Conservation (phyloP, 1,140 invertebrate species). For the Plectus sambesii region DNA sequence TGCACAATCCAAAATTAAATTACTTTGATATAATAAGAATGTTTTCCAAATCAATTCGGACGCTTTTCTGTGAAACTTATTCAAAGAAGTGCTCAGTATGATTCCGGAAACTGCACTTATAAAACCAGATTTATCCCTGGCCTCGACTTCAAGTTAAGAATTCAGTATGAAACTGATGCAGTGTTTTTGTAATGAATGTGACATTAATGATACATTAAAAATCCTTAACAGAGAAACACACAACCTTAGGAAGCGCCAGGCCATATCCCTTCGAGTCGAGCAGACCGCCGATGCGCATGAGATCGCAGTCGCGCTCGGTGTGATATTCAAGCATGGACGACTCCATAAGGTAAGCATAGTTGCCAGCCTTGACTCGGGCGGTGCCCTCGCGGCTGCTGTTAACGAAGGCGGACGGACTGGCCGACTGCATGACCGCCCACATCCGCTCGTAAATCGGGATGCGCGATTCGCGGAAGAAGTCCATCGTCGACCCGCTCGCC, state of each 20-base stretch:
- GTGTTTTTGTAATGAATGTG: too few relatives aligned
- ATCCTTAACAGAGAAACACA: too few relatives aligned
- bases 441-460: conserved; percentile 63
- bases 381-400: conserved; percentile 69
- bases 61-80: too few relatives aligned
- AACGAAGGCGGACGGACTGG: conserved; percentile 65
- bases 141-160: too few relatives aligned
- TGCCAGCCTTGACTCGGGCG: conserved; percentile 56
- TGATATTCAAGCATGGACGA: conserved; percentile 67
- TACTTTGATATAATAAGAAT: too few relatives aligned
- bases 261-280: conserved; percentile 59
- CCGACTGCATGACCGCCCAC: conserved; percentile 59
- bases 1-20: too few relatives aligned
- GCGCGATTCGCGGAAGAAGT: conserved; percentile 68
- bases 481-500: conserved; percentile 74
- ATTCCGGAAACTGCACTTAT: too few relatives aligned
- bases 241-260: conserved; percentile 40
- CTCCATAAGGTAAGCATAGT: conserved; percentile 74
- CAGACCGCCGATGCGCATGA: conserved; percentile 64
- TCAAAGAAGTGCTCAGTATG: too few relatives aligned
- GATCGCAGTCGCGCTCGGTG: conserved; percentile 61
- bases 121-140: too few relatives aligned
- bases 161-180: too few relatives aligned
- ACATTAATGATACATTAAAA: too few relatives aligned
- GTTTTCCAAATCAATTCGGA: too few relatives aligned